phyloP scores from a whole-genome alignment of 2,113 vertebrate species.

The Oncorhynchus gorbuscha region DNA sequence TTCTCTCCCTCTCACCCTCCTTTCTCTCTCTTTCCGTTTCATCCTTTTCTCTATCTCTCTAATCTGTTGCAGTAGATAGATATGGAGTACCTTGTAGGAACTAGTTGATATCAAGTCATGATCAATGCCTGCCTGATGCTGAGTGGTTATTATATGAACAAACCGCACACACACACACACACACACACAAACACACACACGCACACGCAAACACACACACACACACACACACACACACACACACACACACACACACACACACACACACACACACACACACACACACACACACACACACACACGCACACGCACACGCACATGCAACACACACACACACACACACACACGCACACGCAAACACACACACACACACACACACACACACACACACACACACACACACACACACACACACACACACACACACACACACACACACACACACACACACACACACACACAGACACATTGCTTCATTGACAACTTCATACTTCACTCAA shows the following conservation, averaged over 20 bases:
- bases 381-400: constrained; percentile 31
- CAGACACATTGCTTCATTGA: too few relatives aligned
- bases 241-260: constrained; percentile 4
- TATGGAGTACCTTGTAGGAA: constrained; percentile 36
- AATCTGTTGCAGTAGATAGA: constrained; percentile 8
- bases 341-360: neutral
- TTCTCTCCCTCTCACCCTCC: constrained; percentile 30
- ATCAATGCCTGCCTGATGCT: constrained; percentile 62
- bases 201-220: neutral
- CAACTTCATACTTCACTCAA: neutral
- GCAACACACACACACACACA: constrained; percentile 15
- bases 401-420: constrained; percentile 15
- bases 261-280: neutral
- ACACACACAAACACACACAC: constrained; percentile 6
- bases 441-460: too few relatives aligned
- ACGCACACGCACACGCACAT: neutral
- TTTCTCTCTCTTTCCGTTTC: neutral
- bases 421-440: neutral
- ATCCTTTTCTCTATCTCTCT: neutral
- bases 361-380: too few relatives aligned
- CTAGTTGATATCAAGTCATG: constrained; percentile 44
- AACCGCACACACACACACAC: constrained; percentile 46
- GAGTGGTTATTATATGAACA: constrained; percentile 64
- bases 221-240: neutral
- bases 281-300: constrained; percentile 17